Evolutionary conservation across 2,797 vertebrate genomes (phyloP), one percentile per base, ranked within the genome.

Genomic region (Aldrovandia affinis): DNA sequence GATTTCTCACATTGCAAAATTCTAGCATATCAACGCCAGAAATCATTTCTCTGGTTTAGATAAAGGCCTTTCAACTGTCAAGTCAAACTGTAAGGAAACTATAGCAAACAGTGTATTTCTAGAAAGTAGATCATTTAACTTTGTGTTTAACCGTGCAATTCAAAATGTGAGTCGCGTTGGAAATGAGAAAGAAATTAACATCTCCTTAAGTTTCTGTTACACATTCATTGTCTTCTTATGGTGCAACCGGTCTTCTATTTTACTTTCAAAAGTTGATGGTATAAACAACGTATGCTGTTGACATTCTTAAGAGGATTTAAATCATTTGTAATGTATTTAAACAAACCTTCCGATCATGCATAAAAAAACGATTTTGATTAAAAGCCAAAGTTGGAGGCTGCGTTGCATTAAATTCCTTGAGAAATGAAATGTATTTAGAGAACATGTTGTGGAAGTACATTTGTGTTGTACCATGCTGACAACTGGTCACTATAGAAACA

Each of bases 301-400:
- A 91, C 87, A 92, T 93, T 92, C 93, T 94, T 94, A 94, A n/a
- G 94, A 94, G 91, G 61, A 94, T 94, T 93, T 94, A 88, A 92
- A 18, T 52, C n/a, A 79, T 79, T 39, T 39, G 2, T 2, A 44
- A 44, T 77, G 73, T 89, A 93, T 93, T 94, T 89, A 91, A 95
- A 94, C 93, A 92, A 94, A 95, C 93, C 91, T 92, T 95, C 93
- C 94, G 94, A 93, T 94, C 93, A 94, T 94, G 94, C 94, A 95
- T 93, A 95, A 92, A 92, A 91, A 92, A n/a, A n/a, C 78, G 87
- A 82, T 81, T 86, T 86, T 88, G 92, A 94, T 92, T 95, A 95
- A 95, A 95, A 93, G 93, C 91, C 87, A 89, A 91, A 93, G 89
- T 87, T 89, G 79, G 83, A 86, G 81, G 84, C 25, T 54, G 44